These are phyloP conservation scores for Hydrolagus colliei DNA, from an alignment of 2,797 vertebrate species.

Conservation along the genomic window DNA sequence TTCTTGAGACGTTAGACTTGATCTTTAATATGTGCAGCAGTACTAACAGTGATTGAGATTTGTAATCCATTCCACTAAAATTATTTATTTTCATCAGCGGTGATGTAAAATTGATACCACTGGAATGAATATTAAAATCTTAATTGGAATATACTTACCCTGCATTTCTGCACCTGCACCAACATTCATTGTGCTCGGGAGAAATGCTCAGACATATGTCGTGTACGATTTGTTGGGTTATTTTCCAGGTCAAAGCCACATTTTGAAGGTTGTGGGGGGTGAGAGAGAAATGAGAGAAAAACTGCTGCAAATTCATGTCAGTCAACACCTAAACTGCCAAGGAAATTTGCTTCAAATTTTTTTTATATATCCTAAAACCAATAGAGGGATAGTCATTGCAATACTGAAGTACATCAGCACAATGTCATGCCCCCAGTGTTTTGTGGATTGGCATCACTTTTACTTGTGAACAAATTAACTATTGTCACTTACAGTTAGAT, in stretches of 20 bases:
- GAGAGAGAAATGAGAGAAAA: neutral
- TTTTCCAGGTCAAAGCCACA: neutral
- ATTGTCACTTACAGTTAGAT: neutral
- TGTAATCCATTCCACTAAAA: slow-evolving; percentile 2
- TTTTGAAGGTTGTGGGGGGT: neutral
- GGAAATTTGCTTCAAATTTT: neutral
- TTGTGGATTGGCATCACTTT: neutral
- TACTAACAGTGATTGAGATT: neutral
- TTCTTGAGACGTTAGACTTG: neutral
- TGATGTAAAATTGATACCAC: neutral
- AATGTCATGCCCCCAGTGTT: neutral
- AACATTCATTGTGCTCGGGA: neutral
- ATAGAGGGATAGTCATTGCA: neutral
- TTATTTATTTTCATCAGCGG: neutral
- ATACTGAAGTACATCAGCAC: neutral
- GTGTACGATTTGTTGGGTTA: neutral
- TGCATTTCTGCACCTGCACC: neutral
- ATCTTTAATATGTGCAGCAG: neutral
- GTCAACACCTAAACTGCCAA: neutral
- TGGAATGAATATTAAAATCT: neutral
- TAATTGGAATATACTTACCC: neutral
- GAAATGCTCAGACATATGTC: neutral
- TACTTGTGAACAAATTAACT: neutral
- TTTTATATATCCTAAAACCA: neutral
- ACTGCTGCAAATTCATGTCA: neutral